Evolutionary conservation across 2,797 vertebrate genomes (phyloP).

Genomic region (Enteromius radiatus): DNA sequence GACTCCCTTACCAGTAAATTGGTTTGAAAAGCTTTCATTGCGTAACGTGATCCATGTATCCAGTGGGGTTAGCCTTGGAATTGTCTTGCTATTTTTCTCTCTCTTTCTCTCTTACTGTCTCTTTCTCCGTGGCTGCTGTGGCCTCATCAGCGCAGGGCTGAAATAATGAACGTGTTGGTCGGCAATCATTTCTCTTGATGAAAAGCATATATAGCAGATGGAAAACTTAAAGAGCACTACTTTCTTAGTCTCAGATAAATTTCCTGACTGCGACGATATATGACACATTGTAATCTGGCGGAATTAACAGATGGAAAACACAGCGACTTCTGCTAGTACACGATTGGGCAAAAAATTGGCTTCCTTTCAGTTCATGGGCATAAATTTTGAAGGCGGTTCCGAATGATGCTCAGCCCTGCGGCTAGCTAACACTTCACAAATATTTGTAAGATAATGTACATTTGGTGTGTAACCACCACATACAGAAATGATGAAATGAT

Average conservation of each 20-base stretch:
- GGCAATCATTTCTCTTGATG: slow-evolving; percentile 59
- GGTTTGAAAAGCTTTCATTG: slow-evolving; percentile 63
- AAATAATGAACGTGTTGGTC: slow-evolving; percentile 51
- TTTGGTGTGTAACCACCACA: slow-evolving; percentile 10
- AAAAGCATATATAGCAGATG: slow-evolving; percentile 49
- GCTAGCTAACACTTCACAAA: neutral
- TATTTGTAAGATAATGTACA: neutral
- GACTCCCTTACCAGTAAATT: slow-evolving; percentile 61
- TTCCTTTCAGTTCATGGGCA: neutral
- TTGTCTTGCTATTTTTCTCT: slow-evolving; percentile 35
- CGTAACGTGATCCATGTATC: slow-evolving; percentile 51
- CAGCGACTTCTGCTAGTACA: too few species aligned
- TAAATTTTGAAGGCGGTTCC: neutral
- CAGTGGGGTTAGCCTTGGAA: slow-evolving; percentile 42
- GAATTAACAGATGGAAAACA: slow-evolving; percentile 20
- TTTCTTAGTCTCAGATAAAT: slow-evolving; percentile 27
- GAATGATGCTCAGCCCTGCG: neutral
- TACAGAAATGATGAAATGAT: slow-evolving; percentile 14
- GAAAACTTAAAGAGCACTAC: slow-evolving; percentile 23
- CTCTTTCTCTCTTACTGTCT: slow-evolving; percentile 26
- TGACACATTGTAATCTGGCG: slow-evolving; percentile 18
- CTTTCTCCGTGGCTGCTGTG: slow-evolving; percentile 9
- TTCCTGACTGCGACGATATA: neutral
- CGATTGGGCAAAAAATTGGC: neutral
- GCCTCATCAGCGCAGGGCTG: slow-evolving; percentile 42